phyloP scores from a whole-genome alignment of 2,888 invertebrate genomes.

The Dioctria linearis region DNA sequence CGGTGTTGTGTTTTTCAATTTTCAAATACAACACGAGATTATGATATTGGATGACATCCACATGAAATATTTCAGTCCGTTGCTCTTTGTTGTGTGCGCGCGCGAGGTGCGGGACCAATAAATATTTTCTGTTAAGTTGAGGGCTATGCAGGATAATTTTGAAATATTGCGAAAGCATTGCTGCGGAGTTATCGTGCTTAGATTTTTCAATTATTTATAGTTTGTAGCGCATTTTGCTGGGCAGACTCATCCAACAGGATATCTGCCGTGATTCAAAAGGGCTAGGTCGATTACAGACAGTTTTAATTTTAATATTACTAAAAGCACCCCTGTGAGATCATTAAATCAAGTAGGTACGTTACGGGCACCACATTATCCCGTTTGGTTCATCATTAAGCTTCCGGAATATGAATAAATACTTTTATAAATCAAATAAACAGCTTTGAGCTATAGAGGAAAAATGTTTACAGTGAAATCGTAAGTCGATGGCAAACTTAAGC shows the following conservation, averaged over 20 bases:
- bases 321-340: too few species aligned
- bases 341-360: too few species aligned
- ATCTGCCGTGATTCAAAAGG: background rate
- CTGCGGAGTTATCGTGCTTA: background rate
- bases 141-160: background rate
- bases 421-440: too few species aligned
- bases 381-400: too few species aligned
- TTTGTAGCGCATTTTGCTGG: background rate
- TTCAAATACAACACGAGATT: slow-evolving; percentile 10
- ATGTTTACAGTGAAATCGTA: too few species aligned
- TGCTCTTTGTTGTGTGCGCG: background rate
- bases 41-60: background rate
- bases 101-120: background rate
- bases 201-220: background rate
- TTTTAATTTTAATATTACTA: too few species aligned
- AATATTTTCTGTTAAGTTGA: slow-evolving; percentile 4
- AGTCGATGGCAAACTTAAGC: too few species aligned
- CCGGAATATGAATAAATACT: too few species aligned
- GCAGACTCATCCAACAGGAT: background rate
- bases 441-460: too few species aligned
- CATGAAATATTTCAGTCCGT: slow-evolving; percentile 2
- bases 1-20: background rate
- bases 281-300: too few species aligned
- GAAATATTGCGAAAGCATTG: slow-evolving; percentile 6
- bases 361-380: too few species aligned